Base-by-base conservation (phyloP, 2,113 vertebrate genomes). In the Sphyrna mokarran region DNA sequence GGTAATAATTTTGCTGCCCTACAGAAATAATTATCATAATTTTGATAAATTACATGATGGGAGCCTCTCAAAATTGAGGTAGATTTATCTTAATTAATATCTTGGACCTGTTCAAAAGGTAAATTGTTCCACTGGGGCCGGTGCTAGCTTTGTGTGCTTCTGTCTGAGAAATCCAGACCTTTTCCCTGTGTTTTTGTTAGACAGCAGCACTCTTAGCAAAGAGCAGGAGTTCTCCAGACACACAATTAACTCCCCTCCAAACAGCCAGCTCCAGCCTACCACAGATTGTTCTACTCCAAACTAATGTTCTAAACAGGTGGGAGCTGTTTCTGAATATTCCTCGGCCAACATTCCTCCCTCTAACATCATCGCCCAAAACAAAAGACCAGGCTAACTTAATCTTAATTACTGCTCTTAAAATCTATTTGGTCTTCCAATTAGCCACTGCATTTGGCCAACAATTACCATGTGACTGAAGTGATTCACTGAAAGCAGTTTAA, bases 41-140 rank as follows among this genome's bases (percentile, higher is more conserved):
- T 99, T 99, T 99, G 99, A 99, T 99, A 99, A 99, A 99, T 99
- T 99, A 99, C 98, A 98, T 98, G 99, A 99, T 99, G 98, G 98
- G 98, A 98, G 98, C 98, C 98, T 98, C 98, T 98, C 98, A 98
- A 98, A 99, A 99, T 99, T 98, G 98, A 98, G 98, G 98, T 98
- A 98, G 98, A 99, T 99, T 99, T 99, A 99, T 99, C 99, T 99
- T 99, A 99, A 99, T 99, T 99, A 99, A 99, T 99, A 99, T 99
- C 99, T 99, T 98, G 98, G 99, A 99, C 98, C 97, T 97, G 98
- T 98, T 99, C 98, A 97, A 98, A 98, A 99, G 98, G 98, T 99
- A 99, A 99, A 98, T 98, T 98, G 97, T 97, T 98, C 98, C 98
- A 97, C 95, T 95, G 98, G 98, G 96, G 63, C 68, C 96, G 86